A percentile compares a stretch with the other conserved stretches of the same genome.
These are phyloP conservation scores for Calameuta filiformis DNA, from an alignment of 2,888 invertebrate species.

Conservation along the genomic window DNA sequence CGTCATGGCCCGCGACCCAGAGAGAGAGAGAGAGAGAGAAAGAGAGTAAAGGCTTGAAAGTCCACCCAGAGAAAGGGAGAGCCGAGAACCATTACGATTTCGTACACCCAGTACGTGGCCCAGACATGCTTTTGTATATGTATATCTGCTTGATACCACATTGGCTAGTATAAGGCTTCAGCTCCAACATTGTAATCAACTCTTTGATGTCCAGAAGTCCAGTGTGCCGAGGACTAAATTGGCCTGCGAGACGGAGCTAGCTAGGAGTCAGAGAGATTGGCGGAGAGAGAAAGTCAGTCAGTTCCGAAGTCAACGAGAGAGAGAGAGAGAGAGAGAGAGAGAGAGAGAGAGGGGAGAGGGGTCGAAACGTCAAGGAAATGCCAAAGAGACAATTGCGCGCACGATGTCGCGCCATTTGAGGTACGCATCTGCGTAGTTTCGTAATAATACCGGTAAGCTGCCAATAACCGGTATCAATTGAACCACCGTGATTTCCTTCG, in stretches of 20 bases:
- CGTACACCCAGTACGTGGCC: constrained; percentile 15
- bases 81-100: background rate
- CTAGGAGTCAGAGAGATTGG: constrained; percentile 10
- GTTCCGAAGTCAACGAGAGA: background rate
- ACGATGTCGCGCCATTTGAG: too few relatives aligned
- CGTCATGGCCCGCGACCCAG: background rate
- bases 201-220: constrained; percentile 39
- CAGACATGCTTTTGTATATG: constrained; percentile 12
- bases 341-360: background rate
- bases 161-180: constrained; percentile 41
- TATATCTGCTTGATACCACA: constrained; percentile 26
- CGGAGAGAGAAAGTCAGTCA: constrained; percentile 22
- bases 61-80: background rate
- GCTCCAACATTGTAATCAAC: constrained; percentile 42
- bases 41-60: constrained; percentile 4
- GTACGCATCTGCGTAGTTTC: background rate
- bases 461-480: too few relatives aligned
- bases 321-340: background rate
- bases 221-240: constrained; percentile 13
- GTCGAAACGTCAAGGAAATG: background rate
- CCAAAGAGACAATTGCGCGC: background rate
- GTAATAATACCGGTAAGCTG: background rate
- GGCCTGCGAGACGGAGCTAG: background rate
- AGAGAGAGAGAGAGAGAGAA: background rate
- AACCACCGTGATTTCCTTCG: too few relatives aligned